phyloP scores from a whole-genome alignment of 1,140 invertebrate species.

The Aphelenchoides besseyi region DNA sequence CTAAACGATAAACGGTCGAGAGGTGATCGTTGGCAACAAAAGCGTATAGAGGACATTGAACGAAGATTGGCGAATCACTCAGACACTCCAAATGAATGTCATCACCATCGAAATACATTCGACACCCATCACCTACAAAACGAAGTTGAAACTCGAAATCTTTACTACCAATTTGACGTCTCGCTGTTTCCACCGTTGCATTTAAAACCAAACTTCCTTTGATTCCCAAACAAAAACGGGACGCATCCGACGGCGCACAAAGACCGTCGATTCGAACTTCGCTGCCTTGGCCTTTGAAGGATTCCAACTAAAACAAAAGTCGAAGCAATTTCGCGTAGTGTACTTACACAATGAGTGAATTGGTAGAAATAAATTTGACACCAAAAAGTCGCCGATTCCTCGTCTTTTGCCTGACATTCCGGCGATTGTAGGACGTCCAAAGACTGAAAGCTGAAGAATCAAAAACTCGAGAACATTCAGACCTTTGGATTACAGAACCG shows the following conservation, averaged over 20 bases:
- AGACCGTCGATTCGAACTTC: slow-evolving; percentile 33
- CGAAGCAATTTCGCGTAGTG: slow-evolving; percentile 13
- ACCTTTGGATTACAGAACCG: not conserved
- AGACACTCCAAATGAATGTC: slow-evolving; percentile 97
- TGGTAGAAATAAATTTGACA: slow-evolving; percentile 93
- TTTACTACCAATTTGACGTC: slow-evolving; percentile 36
- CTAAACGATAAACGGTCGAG: slow-evolving; percentile 32
- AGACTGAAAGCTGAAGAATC: not conserved
- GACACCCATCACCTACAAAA: slow-evolving; percentile 72
- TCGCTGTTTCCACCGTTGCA: slow-evolving; percentile 19
- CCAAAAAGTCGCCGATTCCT: slow-evolving; percentile 83
- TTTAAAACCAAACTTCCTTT: slow-evolving; percentile 28
- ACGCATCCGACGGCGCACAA: slow-evolving; percentile 32
- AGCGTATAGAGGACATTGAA: slow-evolving; percentile 77
- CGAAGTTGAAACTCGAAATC: slow-evolving; percentile 21
- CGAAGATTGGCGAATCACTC: slow-evolving; percentile 94
- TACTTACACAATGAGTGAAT: slow-evolving; percentile 85
- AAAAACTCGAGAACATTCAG: not conserved
- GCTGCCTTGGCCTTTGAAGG: slow-evolving; percentile 26
- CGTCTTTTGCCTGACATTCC: slow-evolving; percentile 1
- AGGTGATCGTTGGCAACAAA: slow-evolving; percentile 15
- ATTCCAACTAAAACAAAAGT: slow-evolving; percentile 30
- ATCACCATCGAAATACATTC: slow-evolving; percentile 91
- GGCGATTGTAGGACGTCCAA: not conserved
- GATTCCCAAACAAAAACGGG: slow-evolving; percentile 33